These are phyloP conservation scores for Dromas ardeola DNA, from an alignment of 2,113 vertebrate species.

Conservation along the genomic window DNA sequence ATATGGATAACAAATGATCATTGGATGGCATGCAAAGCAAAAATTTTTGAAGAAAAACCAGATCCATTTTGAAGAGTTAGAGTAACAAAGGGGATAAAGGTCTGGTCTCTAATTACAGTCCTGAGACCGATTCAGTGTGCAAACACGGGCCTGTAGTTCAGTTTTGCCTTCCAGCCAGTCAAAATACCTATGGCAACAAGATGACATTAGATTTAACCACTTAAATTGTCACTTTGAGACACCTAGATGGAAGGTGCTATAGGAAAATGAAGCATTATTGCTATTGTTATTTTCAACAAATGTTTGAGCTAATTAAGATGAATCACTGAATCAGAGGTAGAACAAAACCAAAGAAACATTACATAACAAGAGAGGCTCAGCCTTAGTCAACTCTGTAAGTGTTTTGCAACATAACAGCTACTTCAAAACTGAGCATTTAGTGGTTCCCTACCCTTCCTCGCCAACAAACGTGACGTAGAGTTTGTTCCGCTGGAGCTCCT, in stretches of 20 bases:
- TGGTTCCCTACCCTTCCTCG: constrained; percentile 89
- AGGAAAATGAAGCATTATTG: background rate
- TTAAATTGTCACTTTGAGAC: background rate
- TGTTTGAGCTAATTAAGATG: background rate
- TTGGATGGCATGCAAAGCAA: background rate
- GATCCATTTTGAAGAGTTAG: background rate
- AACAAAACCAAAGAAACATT: background rate
- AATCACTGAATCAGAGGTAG: background rate
- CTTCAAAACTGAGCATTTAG: background rate
- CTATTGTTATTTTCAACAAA: background rate
- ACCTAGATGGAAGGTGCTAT: background rate
- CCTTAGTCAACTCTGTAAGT: background rate
- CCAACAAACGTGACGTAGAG: constrained; percentile 96
- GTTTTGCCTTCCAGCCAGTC: background rate
- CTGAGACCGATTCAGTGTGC: background rate
- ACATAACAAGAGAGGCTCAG: background rate
- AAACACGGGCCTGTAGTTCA: background rate
- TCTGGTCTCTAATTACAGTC: background rate
- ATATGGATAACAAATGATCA: background rate
- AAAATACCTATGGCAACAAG: background rate
- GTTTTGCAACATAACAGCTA: background rate
- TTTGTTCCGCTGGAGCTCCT: constrained; percentile 97
- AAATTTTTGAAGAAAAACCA: background rate
- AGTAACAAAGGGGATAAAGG: background rate
- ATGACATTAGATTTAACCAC: background rate